Evolutionary conservation across 2,113 vertebrate genomes (phyloP).

Genomic region (Myotis lucifugus): DNA sequence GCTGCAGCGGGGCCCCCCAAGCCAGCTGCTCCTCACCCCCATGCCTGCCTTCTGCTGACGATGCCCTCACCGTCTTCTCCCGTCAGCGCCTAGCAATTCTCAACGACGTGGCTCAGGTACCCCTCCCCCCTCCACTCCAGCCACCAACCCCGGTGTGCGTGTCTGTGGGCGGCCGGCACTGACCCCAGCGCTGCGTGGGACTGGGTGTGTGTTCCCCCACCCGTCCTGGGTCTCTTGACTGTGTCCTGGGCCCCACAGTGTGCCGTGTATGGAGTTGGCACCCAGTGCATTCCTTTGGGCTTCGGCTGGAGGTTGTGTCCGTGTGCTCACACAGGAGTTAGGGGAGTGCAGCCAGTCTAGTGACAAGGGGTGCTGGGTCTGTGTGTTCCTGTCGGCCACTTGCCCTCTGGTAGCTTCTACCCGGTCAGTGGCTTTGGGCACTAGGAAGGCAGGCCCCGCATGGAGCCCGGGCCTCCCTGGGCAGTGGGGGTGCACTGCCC

Average conservation of each 20-base stretch:
- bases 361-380: neutral
- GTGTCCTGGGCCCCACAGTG: neutral
- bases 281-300: neutral
- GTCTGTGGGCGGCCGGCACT: neutral
- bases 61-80: neutral
- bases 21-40: neutral
- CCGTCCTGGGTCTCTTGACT: neutral
- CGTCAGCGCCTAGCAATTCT: neutral
- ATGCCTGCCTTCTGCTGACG: neutral
- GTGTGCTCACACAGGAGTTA: neutral
- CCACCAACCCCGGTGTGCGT: neutral
- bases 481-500: neutral
- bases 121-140: neutral
- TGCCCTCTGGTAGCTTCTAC: neutral
- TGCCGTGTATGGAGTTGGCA: neutral
- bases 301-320: neutral
- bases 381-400: neutral
- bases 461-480: no score
- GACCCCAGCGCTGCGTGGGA: rapidly evolving
- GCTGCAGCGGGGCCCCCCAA: neutral
- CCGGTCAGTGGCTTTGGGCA: neutral
- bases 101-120: neutral
- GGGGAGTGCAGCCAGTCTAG: rapidly evolving
- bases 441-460: neutral
- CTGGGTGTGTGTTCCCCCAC: rapidly evolving